These are phyloP conservation scores for Taenioides sp. DNA, from an alignment of 2,797 vertebrate species.

Conservation along the genomic window DNA sequence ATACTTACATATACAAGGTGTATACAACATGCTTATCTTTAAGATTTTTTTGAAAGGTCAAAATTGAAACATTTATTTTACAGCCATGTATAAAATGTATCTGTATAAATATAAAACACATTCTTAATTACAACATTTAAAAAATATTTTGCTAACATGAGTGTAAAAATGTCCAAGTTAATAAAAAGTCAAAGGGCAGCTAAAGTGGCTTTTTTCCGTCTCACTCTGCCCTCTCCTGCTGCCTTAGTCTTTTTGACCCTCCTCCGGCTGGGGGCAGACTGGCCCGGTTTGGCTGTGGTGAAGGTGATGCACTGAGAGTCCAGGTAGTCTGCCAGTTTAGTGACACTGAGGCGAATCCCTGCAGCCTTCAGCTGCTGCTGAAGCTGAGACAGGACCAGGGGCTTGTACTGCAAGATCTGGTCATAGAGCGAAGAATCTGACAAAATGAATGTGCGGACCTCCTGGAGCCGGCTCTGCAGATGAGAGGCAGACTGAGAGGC, in stretches of 20 bases:
- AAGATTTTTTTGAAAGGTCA: background rate
- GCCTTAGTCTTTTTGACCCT: slow-evolving; percentile 42
- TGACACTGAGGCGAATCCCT: slow-evolving; percentile 82
- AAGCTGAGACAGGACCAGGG: slow-evolving; percentile 84
- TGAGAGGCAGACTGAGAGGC: slow-evolving; percentile 79
- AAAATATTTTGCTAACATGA: slow-evolving; percentile 3
- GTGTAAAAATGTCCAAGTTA: background rate
- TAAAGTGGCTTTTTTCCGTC: slow-evolving; percentile 20
- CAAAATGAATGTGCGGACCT: slow-evolving; percentile 81
- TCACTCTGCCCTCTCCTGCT: background rate
- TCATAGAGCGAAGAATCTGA: slow-evolving; percentile 78
- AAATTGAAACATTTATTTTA: slow-evolving; percentile 9
- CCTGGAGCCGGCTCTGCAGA: slow-evolving; percentile 74
- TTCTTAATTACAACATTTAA: background rate
- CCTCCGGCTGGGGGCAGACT: slow-evolving; percentile 32
- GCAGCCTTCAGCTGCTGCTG: slow-evolving; percentile 81
- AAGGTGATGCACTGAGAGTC: slow-evolving; percentile 92
- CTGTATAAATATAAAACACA: slow-evolving; percentile 7
- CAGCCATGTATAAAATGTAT: background rate
- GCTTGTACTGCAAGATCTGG: slow-evolving; percentile 87
- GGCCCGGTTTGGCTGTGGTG: slow-evolving; percentile 83
- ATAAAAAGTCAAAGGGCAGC: slow-evolving; percentile 6
- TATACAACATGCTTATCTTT: too few relatives aligned
- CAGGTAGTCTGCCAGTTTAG: slow-evolving; percentile 87
- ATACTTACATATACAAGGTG: background rate